These are phyloP conservation scores for Acromyrmex heyeri DNA, from an alignment of 1,140 invertebrate species.

Conservation along the genomic window DNA sequence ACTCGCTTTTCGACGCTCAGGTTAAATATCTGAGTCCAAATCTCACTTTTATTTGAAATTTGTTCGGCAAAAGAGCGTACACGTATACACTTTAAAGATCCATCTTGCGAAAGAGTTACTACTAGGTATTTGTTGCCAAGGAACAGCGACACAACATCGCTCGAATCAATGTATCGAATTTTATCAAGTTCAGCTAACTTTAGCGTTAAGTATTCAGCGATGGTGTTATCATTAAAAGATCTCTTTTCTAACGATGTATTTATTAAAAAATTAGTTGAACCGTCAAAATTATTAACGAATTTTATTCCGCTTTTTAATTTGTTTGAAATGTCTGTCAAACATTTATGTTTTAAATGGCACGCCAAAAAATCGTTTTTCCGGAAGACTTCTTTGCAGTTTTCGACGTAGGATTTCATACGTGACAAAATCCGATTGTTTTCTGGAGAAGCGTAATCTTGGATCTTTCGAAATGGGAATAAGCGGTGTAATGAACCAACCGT, in stretches of 20 bases:
- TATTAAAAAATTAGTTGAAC: neutral
- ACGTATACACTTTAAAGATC: neutral
- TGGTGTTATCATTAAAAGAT: no score
- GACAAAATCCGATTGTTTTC: conserved; percentile 77
- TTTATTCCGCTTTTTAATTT: neutral
- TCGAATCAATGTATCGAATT: conserved; percentile 50
- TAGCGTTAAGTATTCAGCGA: neutral
- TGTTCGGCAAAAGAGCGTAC: neutral
- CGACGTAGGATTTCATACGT: conserved; percentile 78
- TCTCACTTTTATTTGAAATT: neutral
- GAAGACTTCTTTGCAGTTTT: conserved; percentile 70
- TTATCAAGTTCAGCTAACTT: neutral
- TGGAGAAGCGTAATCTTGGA: conserved; percentile 78
- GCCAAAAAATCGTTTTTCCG: conserved; percentile 76
- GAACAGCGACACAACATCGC: conserved; percentile 75
- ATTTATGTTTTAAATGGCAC: conserved; percentile 74
- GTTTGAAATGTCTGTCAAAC: neutral
- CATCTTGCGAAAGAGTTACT: conserved; percentile 33
- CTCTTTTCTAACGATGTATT: neutral
- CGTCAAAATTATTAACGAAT: neutral
- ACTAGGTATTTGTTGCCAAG: conserved; percentile 75
- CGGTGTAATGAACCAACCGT: conserved; percentile 79
- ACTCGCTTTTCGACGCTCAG: neutral
- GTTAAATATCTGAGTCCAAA: neutral
- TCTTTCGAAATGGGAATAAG: conserved; percentile 76